Percentiles rank a stretch among this genome's conserved stretches.
phyloP scores from a whole-genome alignment of 2,797 vertebrate genomes.

The Valencia hispanica region DNA sequence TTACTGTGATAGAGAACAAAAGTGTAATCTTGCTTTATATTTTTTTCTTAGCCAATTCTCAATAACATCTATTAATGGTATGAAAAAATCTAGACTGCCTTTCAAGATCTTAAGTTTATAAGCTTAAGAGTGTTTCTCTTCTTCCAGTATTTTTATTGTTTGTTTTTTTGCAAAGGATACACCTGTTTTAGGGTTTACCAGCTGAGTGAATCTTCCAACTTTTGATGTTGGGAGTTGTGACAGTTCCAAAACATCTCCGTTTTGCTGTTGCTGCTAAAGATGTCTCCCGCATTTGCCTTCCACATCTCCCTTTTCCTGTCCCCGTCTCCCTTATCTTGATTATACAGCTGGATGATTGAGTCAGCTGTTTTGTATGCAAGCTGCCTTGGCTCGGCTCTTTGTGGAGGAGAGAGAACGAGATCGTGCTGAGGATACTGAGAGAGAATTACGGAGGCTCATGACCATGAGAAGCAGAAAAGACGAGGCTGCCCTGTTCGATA shows the following conservation, averaged over 20 bases:
- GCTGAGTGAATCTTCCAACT: conserved; percentile 50
- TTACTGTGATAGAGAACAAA: conserved; percentile 33
- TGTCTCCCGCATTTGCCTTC: conserved; percentile 64
- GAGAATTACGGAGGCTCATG: conserved; percentile 77
- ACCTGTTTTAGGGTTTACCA: conserved; percentile 25
- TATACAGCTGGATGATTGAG: conserved; percentile 90
- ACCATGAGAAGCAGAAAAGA: conserved; percentile 67
- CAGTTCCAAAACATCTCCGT: conserved; percentile 57
- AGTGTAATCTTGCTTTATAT: conserved; percentile 23
- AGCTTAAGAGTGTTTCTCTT: conserved; percentile 12
- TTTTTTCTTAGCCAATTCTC: background rate
- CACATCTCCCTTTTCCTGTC: conserved; percentile 68
- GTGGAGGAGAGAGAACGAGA: conserved; percentile 73
- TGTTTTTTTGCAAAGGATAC: conserved; percentile 10
- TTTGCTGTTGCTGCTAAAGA: conserved; percentile 71
- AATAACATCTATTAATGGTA: background rate
- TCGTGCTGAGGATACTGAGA: conserved; percentile 84
- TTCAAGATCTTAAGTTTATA: conserved; percentile 24
- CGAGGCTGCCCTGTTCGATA: conserved; percentile 68
- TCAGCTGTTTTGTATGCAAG: conserved; percentile 89
- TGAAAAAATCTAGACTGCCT: background rate
- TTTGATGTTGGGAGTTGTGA: conserved; percentile 46
- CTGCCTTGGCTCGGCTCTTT: conserved; percentile 85
- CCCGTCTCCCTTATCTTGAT: conserved; percentile 86
- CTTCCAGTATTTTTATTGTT: conserved; percentile 20